Evolutionary conservation across 2,888 invertebrate species (phyloP).

Genomic region (Melinaea menophilus): DNA sequence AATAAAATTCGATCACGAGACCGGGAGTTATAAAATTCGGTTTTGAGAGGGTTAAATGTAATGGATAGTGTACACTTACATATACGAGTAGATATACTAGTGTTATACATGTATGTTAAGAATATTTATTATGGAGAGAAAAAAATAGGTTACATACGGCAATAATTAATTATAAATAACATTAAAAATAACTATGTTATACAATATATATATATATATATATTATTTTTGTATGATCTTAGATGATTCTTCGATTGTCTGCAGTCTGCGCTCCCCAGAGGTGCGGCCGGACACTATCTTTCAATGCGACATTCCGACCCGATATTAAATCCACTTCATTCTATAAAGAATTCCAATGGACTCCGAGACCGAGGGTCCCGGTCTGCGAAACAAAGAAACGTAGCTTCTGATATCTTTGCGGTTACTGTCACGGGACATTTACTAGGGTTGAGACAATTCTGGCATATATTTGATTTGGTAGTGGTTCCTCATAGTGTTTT

Average conservation of each 20-base stretch:
- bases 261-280: conserved; percentile 12
- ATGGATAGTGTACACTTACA: conserved; percentile 8
- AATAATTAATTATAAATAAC: too few relatives aligned
- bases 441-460: not conserved
- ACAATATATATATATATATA: not conserved
- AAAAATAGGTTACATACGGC: too few relatives aligned
- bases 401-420: conserved; percentile 29
- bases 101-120: too few relatives aligned
- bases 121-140: too few relatives aligned
- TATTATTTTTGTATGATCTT: not conserved
- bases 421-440: conserved; percentile 25
- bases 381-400: conserved; percentile 36
- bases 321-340: conserved; percentile 76
- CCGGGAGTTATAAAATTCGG: conserved; percentile 48
- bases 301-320: conserved; percentile 60
- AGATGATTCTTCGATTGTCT: conserved; percentile 8
- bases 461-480: conserved; percentile 4
- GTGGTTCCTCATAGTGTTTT: not conserved
- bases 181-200: too few relatives aligned
- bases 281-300: conserved; percentile 51
- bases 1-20: conserved; percentile 65
- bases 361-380: conserved; percentile 34
- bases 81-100: conserved; percentile 7
- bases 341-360: conserved; percentile 72
- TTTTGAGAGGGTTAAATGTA: conserved; percentile 50